These are phyloP conservation scores for Melanotaenia parkinsoni DNA, from an alignment of 2,797 vertebrate species.

Conservation along the genomic window DNA sequence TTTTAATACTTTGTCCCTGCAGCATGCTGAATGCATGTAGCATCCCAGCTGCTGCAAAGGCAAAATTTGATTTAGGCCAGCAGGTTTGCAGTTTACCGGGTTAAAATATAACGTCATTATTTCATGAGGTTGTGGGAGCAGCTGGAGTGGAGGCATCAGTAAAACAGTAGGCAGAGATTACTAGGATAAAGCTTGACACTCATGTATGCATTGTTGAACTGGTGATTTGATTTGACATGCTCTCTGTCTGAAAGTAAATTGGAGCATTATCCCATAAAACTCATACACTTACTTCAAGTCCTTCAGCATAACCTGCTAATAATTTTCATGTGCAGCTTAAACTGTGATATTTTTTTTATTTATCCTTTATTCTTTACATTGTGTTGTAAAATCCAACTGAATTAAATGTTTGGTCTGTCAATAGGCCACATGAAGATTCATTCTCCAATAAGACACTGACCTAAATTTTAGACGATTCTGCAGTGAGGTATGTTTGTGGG, in stretches of 20 bases:
- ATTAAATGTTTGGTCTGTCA: neutral
- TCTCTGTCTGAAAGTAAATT: conserved; percentile 37
- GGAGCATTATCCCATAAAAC: conserved; percentile 24
- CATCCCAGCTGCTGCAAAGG: conserved; percentile 55
- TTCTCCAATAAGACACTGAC: neutral
- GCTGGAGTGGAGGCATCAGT: conserved; percentile 54
- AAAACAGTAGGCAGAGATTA: conserved; percentile 30
- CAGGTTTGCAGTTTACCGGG: conserved; percentile 61
- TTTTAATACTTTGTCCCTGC: conserved; percentile 10
- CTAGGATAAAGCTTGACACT: conserved; percentile 26
- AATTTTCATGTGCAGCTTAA: neutral
- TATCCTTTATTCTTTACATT: neutral
- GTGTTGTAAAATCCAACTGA: neutral
- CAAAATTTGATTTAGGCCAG: conserved; percentile 55
- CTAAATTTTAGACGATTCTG: conserved; percentile 25
- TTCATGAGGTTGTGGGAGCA: conserved; percentile 66
- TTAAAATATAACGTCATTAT: conserved; percentile 61
- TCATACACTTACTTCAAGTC: conserved; percentile 17
- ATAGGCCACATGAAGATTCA: neutral
- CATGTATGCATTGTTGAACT: conserved; percentile 47
- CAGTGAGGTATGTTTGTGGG: conserved; percentile 13
- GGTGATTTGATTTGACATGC: conserved; percentile 47
- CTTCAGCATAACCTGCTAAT: neutral
- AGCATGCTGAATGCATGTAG: conserved; percentile 17
- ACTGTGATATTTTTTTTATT: neutral